phyloP scores from a whole-genome alignment of 2,797 vertebrate species.

The Epinephelus malabaricus region DNA sequence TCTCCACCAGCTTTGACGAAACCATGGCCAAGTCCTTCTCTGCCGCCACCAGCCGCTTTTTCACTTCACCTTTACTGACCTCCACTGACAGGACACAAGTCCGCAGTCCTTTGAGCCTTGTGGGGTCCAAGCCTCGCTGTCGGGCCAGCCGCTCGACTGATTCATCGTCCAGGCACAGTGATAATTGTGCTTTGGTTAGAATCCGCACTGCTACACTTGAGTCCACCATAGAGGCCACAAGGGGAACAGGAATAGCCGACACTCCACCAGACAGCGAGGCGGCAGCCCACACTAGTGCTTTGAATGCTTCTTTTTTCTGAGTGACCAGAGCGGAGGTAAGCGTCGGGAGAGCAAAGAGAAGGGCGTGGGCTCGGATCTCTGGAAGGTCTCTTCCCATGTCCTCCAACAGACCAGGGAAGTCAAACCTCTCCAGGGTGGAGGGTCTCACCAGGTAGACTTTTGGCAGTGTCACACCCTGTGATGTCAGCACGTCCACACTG shows the following conservation, averaged over 20 bases:
- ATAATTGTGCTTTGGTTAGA: conserved; percentile 78
- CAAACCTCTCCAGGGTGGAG: conserved; percentile 73
- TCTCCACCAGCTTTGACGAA: conserved; percentile 74
- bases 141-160: conserved; percentile 76
- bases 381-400: conserved; percentile 78
- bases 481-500: conserved; percentile 72
- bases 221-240: conserved; percentile 85
- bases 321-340: conserved; percentile 71
- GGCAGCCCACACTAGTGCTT: conserved; percentile 82
- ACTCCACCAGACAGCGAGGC: conserved; percentile 83
- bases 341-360: conserved; percentile 81
- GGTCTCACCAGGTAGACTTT: conserved; percentile 79
- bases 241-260: conserved; percentile 82
- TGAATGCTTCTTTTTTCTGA: conserved; percentile 83
- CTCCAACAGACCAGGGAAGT: conserved; percentile 79
- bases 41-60: conserved; percentile 72
- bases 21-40: conserved; percentile 73
- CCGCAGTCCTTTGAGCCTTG: conserved; percentile 72
- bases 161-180: conserved; percentile 80
- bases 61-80: conserved; percentile 81
- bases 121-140: conserved; percentile 57
- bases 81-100: conserved; percentile 77
- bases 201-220: conserved; percentile 78
- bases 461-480: conserved; percentile 71
- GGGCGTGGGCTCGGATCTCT: conserved; percentile 80